phyloP scores from a whole-genome alignment of 2,113 vertebrate genomes.

The Ornithorhynchus anatinus region DNA sequence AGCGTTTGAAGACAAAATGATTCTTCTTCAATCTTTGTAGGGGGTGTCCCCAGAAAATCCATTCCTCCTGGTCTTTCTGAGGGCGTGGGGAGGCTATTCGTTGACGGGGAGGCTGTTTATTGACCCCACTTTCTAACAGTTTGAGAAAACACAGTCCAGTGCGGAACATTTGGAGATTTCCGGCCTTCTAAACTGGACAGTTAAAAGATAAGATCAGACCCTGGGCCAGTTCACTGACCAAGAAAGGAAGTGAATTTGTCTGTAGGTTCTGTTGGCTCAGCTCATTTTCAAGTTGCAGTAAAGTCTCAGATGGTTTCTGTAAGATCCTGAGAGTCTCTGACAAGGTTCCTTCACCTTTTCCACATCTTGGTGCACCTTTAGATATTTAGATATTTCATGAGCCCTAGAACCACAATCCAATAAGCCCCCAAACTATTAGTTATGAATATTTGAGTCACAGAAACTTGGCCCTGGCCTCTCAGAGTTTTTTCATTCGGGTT shows the following conservation, averaged over 20 bases:
- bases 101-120: too few species aligned
- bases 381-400: background rate
- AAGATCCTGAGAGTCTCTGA: background rate
- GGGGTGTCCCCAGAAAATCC: too few species aligned
- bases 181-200: background rate
- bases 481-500: background rate
- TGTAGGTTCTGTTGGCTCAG: background rate
- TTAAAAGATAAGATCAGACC: background rate
- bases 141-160: background rate
- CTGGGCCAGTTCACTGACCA: background rate
- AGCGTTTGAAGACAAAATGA: too few species aligned
- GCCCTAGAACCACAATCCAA: background rate
- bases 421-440: background rate
- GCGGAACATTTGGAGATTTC: background rate
- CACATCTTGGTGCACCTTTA: background rate
- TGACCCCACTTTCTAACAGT: background rate
- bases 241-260: background rate
- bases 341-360: slow-evolving; percentile 25
- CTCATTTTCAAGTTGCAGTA: background rate
- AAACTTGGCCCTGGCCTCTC: background rate
- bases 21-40: too few species aligned
- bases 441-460: background rate
- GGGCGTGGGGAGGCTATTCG: too few species aligned
- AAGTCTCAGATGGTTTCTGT: slow-evolving; percentile 13
- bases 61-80: too few species aligned